Base-by-base conservation (phyloP, 2,797 vertebrate genomes). In the Coccyzus lansbergi region DNA sequence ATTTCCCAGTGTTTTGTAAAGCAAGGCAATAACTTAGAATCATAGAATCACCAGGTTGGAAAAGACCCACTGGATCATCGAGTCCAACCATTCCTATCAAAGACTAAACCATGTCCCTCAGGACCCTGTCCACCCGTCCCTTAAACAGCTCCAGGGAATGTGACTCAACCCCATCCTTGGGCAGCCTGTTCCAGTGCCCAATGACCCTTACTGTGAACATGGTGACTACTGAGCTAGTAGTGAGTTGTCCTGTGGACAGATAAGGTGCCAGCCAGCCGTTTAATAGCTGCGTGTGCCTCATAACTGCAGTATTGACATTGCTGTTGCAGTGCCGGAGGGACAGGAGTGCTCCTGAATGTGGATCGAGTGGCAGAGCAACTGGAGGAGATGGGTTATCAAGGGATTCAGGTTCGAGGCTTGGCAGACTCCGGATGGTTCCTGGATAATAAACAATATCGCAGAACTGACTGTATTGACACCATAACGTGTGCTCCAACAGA, bases 371-470 rank as follows among this genome's bases (percentile, higher is more conserved):
- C 99, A 0, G 98, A 99, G 90, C 98, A 98, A 92, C 98, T 99
- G 96, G 98, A 98, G 94, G 98, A 98, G 58, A 96, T 99, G 96
- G 99, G 99, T 6, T 98, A 99, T 84, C 97, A 98, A 1, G 98
- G 97, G 78, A 98, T 99, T 92, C 99, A 99, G 92, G 99, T 99
- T 59, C 98, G 99, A 84, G 99, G 99, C 81, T 98, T 99, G 92
- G 98, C 98, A 1, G 99, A 99, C 90, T 99, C 99, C 0, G 99
- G 99, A 53, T 99, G 99, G 99, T 99, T 99, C 97, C 97, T 99
- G 97, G 99, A 99, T 97, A 99, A 99, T 91, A 98, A 99, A 96
- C 99, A 99, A 95, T 99, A 99, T 80, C 98, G 98, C 92, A 98
- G 98, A 79, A 99, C 98, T 0, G 99, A 99, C 96, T 99, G 99